These are phyloP conservation scores for Tringa solitaria DNA, from an alignment of 2,113 vertebrate genomes.

Conservation along the genomic window DNA sequence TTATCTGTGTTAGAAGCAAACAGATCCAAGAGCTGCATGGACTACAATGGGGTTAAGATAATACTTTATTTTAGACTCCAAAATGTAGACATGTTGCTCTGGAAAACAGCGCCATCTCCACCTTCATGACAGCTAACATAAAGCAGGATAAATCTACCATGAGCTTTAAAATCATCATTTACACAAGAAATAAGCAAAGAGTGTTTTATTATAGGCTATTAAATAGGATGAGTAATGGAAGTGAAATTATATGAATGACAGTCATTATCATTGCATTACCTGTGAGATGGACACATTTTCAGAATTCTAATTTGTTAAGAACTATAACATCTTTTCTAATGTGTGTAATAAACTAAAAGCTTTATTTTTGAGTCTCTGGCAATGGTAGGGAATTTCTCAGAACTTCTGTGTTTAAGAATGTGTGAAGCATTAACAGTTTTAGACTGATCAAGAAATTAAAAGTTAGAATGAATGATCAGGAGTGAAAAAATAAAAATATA, in stretches of 20 bases:
- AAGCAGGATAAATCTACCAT: not conserved
- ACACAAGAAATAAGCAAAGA: not conserved
- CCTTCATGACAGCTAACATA: not conserved
- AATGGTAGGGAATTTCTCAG: not conserved
- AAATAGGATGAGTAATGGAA: not conserved
- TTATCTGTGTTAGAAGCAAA: not conserved
- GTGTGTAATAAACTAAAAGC: not conserved
- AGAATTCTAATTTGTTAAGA: not conserved
- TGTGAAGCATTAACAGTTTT: not conserved
- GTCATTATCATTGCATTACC: not conserved
- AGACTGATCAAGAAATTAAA: not conserved
- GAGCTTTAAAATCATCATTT: not conserved
- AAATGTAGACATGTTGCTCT: accelerated
- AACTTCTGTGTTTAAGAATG: not conserved
- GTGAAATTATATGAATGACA: not conserved
- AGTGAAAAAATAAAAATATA: not conserved
- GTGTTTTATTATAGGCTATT: not conserved
- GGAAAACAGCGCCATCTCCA: accelerated
- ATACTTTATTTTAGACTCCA: not conserved
- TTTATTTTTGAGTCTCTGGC: not conserved
- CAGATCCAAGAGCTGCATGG: not conserved
- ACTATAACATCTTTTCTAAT: not conserved
- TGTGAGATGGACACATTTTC: not conserved
- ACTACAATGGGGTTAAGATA: not conserved
- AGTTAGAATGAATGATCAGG: not conserved